phyloP scores from a whole-genome alignment of 2,888 invertebrate species.

The Amphipyra tragopoginis region DNA sequence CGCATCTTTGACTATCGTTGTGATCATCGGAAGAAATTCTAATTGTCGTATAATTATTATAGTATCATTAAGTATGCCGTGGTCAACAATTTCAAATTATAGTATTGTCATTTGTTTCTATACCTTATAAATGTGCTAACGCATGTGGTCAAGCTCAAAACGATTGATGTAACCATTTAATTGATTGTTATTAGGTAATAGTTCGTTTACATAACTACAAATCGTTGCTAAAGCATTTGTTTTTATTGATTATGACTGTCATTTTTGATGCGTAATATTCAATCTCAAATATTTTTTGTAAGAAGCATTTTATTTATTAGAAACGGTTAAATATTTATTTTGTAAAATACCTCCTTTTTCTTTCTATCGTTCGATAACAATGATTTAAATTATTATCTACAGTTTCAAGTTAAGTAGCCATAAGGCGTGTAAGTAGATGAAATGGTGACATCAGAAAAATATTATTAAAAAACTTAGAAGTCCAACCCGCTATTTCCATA shows the following conservation, averaged over 20 bases:
- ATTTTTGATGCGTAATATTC: slow-evolving; percentile 11
- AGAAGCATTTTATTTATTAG: background rate
- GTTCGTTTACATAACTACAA: slow-evolving; percentile 21
- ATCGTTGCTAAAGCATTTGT: slow-evolving; percentile 15
- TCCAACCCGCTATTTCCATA: background rate
- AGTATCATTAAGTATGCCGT: background rate
- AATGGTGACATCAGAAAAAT: background rate
- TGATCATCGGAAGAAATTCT: slow-evolving; percentile 16
- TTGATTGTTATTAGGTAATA: slow-evolving; percentile 28
- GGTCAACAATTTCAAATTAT: background rate
- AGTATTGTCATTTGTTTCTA: background rate
- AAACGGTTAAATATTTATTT: background rate
- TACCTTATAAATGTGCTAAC: background rate
- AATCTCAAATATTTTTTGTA: slow-evolving; percentile 7
- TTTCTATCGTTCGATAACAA: background rate
- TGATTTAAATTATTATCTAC: background rate
- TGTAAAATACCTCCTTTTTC: background rate
- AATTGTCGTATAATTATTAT: slow-evolving; percentile 11
- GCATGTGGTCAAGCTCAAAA: background rate
- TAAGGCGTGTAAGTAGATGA: background rate
- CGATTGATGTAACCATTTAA: slow-evolving; percentile 11
- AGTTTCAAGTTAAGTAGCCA: background rate
- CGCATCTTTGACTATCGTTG: slow-evolving; percentile 7
- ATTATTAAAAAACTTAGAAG: slow-evolving; percentile 1
- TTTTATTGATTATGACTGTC: slow-evolving; percentile 15